These are phyloP conservation scores for Deilephila porcellus DNA, from an alignment of 2,888 invertebrate genomes.

Conservation along the genomic window DNA sequence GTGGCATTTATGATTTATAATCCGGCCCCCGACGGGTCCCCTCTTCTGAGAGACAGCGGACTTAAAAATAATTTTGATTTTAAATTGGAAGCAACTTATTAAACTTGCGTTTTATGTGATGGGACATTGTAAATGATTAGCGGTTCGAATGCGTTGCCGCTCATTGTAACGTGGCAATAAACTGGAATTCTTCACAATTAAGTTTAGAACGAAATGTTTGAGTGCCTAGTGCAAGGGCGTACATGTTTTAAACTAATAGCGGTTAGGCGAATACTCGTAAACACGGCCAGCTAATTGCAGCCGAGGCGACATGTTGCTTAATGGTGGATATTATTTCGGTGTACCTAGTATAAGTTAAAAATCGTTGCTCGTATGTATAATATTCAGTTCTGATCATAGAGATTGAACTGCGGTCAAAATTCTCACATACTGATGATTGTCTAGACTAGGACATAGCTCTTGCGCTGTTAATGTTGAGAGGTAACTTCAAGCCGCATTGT, in stretches of 20 bases:
- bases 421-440: too few species aligned
- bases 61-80: constrained; percentile 78
- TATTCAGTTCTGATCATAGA: too few species aligned
- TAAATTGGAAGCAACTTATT: constrained; percentile 80
- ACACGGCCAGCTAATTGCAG: background rate
- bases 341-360: background rate
- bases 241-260: background rate
- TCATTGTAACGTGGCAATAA: background rate
- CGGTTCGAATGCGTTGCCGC: constrained; percentile 31
- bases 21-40: constrained; percentile 75
- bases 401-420: too few species aligned
- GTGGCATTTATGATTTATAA: constrained; percentile 83
- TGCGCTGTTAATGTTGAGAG: too few species aligned
- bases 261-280: constrained; percentile 4
- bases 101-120: constrained; percentile 69
- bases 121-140: constrained; percentile 62
- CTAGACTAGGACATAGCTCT: too few species aligned
- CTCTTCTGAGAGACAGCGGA: constrained; percentile 73
- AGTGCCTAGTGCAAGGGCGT: background rate
- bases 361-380: too few species aligned
- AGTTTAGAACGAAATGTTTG: background rate
- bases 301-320: background rate
- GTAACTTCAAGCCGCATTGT: too few species aligned
- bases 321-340: constrained; percentile 2
- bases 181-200: background rate